Base-by-base conservation (phyloP, 2,888 invertebrate genomes). In the Dione vanillae region DNA sequence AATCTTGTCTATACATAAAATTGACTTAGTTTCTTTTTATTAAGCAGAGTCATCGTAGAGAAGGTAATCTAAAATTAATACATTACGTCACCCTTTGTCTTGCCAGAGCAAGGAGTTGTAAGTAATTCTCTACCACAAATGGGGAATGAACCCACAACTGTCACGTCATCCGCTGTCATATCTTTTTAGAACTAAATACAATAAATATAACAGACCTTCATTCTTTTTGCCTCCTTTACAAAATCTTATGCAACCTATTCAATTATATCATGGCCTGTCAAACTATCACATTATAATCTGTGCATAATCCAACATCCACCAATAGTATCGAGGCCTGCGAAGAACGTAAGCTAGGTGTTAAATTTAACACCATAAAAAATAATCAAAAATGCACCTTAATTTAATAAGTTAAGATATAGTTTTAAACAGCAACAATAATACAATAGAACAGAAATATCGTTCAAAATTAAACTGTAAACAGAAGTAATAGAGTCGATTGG, bases 321-420 rank as follows among this genome's bases (percentile, higher is more conserved):
- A 92, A 91, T 92, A 81, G 85, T 79, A 84, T 80, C 74, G 75
- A 74, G 76, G 79, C 81, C 74, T 79, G 76, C 77, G 85, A 83
- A 83, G 80, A 87, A 84, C 83, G 79, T 78, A 81, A 78, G 79
- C 79, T 83, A 90, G 87, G 90, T 91, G 92, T 90, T 85, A 90
- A 90, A 88, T 87, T 89, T 90, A 85, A 91, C 91, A 91, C 91
- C 85, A 83, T 8, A 10, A 27, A 11, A 2, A 2, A 8, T 80
- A 82, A 67, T 40, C 71, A 1, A 88, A 77, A 75, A 65, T 49
- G 19, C 56, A 75, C 77, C 71, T 37, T 79, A 69, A 6, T 0
- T 0, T 6, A 27, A 3, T 7, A 0, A 0, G 1, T 51, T 80
- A 80, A 65, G 74, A 67, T 64, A 49, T 61, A 71, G 70, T 76